Base-by-base conservation (phyloP, 2,888 invertebrate species). In the Dendrolimus pini region DNA sequence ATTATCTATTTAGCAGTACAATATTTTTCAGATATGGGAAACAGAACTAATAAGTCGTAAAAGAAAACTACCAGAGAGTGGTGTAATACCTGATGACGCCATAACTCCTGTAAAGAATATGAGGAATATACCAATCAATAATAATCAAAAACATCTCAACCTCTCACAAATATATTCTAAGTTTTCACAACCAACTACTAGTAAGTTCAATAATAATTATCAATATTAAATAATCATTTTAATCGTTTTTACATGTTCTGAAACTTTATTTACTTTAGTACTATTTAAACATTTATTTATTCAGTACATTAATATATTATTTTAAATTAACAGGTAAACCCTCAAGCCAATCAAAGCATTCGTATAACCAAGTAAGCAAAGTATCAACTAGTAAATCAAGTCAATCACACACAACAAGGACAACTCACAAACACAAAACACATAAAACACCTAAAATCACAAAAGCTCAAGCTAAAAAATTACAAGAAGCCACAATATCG, bases 341-440 rank as follows among this genome's bases (percentile, higher is more conserved):
- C 62, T 84, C 85, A 59, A 80, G 87, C 58, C 91, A 90, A 71
- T 88, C 89, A 18, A 91, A 90, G 71, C 91, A 91, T 70, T 89
- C 90, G 57, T 91, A 91, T 67, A 90, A 89, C 65, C 91, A 91
- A 89, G 89, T 90, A 64, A 91, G 91, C 80, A 90, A 90, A 84
- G 87, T 89, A 57, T 88, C 91, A 58, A 88, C 89, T 57, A 89
- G 86, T 79, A 91, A 90, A 85, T 82, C 91, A 62, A 86, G 74
- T 70, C 86, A 86, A 62, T 59, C 75, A 53, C 81, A 82, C 60
- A 66, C 74, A 9, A 75, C 81, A 47, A 79, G 85, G 58, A 65
- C 71, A 47, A 67, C 78, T 55, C 82, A 82, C 61, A 83, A 85
- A 67, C 82, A 78, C 55, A 74, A 84, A 65, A 65, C 82, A 62